Conservation (phyloP, 2,113 vertebrate genomes). For the Cynocephalus volans region DNA sequence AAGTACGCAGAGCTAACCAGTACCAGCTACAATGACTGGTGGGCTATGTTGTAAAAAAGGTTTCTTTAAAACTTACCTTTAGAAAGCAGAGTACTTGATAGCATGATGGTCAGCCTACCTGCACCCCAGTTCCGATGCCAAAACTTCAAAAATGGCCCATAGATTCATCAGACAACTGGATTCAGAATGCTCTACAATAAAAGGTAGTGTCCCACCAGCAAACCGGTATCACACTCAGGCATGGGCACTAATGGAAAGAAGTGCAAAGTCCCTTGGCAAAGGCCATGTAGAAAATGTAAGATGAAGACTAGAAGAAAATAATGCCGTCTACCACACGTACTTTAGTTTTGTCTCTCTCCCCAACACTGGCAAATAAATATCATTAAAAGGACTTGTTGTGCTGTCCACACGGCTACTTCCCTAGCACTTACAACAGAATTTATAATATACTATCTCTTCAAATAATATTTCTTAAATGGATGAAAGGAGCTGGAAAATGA, state of each 20-base stretch:
- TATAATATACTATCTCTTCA: not conserved
- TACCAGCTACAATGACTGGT: no score
- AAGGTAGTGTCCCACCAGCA: not conserved
- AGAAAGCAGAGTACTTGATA: not conserved
- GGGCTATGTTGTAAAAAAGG: accelerated
- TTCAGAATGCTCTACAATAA: not conserved
- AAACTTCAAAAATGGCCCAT: not conserved
- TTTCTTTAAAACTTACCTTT: not conserved
- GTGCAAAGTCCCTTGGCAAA: not conserved
- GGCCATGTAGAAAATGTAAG: not conserved
- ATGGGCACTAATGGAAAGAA: not conserved
- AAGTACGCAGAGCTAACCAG: not conserved
- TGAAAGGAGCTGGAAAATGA: not conserved
- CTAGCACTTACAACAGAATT: not conserved
- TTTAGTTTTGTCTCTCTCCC: not conserved
- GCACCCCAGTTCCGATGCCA: not conserved
- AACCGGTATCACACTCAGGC: not conserved
- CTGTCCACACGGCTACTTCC: not conserved
- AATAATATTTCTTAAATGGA: not conserved
- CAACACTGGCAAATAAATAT: not conserved
- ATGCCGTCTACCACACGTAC: not conserved
- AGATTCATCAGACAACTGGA: not conserved
- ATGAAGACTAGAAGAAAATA: not conserved
- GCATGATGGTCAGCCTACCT: not conserved
- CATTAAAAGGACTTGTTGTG: not conserved